Percentiles rank a stretch among this genome's conserved stretches.
phyloP scores from a whole-genome alignment of 53 echinoderm and acorn worm genomes.

The Hippasteria phrygiana region DNA sequence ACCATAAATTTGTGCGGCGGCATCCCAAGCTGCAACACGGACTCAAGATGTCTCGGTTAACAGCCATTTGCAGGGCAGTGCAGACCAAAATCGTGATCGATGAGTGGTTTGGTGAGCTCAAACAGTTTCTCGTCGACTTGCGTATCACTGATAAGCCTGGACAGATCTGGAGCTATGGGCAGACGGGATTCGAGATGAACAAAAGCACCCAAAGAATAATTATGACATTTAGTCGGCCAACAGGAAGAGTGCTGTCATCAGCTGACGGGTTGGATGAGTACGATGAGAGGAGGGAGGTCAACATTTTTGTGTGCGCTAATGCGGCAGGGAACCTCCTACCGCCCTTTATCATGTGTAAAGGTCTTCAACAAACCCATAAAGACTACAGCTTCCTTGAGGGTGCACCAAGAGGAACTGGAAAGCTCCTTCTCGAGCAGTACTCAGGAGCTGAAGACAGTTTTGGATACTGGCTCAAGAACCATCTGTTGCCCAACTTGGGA shows the following conservation, averaged over 20 bases:
- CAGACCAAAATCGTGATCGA: constrained; percentile 42
- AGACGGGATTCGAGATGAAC: constrained; percentile 62
- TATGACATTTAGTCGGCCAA: neutral
- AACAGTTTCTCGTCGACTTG: constrained; percentile 23
- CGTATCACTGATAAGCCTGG: constrained; percentile 57
- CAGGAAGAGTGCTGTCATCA: neutral
- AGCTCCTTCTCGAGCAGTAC: constrained; percentile 34
- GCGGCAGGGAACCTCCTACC: constrained; percentile 70
- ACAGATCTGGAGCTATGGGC: constrained; percentile 54
- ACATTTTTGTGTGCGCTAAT: constrained; percentile 48
- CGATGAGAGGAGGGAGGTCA: constrained; percentile 7
- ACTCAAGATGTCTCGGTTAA: constrained; percentile 62
- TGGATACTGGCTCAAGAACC: constrained; percentile 73
- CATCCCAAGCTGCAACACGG: constrained; percentile 66
- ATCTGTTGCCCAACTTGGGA: constrained; percentile 54
- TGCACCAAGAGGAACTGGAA: constrained; percentile 57
- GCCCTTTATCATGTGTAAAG: constrained; percentile 67
- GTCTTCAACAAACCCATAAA: constrained; percentile 39
- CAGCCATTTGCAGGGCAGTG: constrained; percentile 57
- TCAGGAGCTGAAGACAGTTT: constrained; percentile 27
- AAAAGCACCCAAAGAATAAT: constrained; percentile 37
- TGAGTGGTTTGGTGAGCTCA: constrained; percentile 65
- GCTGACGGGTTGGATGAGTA: neutral
- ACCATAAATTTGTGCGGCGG: constrained; percentile 68
- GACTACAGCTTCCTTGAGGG: constrained; percentile 61